Base-by-base conservation (phyloP, 2,888 invertebrate genomes). In the Boloria selene region DNA sequence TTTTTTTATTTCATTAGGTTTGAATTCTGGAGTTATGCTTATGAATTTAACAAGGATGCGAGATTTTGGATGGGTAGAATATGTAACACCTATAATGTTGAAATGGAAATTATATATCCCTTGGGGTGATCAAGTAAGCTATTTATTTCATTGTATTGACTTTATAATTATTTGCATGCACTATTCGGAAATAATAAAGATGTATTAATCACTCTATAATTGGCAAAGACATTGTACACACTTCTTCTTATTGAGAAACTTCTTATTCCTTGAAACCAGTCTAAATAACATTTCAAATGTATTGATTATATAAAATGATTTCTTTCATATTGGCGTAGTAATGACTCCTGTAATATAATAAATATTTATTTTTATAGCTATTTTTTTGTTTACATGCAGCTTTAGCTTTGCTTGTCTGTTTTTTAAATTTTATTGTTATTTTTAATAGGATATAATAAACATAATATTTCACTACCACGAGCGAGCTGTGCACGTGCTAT, bases 21-120 rank as follows among this genome's bases (percentile, higher is more conserved):
- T 99, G 0, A 99, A 99, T 89, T 98, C 98, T 0, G 99, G 98
- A 47, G 98, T 99, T 0, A 98, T 99, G 98, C 86, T 99, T 60
- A 99, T 99, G 98, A 98, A 99, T 86, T 90, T 99, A 61, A 98
- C 98, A 0, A 94, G 97, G 78, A 97, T 99, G 96, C 92, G 98
- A 69, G 86, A 93, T 38, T 97, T 98, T 77, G 93, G 95, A 31
- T 98, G 98, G 98, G 95, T 95, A 67, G 94, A 96, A 69, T 96
- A 97, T 81, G 95, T 98, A 38, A 93, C 96, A 71, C 96, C 97
- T 4, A 96, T 98, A 74, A 96, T 97, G 87, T 94, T 96, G 72
- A 95, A 96, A 81, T 98, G 97, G 88, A 96, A 95, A 80, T 83
- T 96, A 14, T 95, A 96, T 77, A 97, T 98, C 69, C 97, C 97